Percentiles rank a stretch among this genome's conserved stretches.
Conservation (phyloP, 2,113 vertebrate genomes). For the Nibea coibor region DNA sequence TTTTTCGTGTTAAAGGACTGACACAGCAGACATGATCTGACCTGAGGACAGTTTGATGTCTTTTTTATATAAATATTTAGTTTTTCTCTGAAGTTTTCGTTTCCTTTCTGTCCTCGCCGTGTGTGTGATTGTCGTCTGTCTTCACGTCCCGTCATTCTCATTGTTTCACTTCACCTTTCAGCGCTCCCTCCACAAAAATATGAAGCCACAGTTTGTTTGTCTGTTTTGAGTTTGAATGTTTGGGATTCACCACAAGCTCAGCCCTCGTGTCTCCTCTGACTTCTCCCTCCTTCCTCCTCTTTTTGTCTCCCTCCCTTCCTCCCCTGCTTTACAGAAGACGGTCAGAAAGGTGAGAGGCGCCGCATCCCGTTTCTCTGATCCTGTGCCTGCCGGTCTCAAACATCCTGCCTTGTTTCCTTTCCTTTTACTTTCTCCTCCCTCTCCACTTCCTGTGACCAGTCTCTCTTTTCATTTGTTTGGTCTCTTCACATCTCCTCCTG, state of each 20-base stretch:
- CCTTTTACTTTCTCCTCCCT: background rate
- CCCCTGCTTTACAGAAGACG: constrained; percentile 88
- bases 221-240: background rate
- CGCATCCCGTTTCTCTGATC: constrained; percentile 16
- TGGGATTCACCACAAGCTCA: background rate
- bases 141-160: background rate
- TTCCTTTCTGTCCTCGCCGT: background rate
- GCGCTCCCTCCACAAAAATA: background rate
- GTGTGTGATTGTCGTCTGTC: background rate
- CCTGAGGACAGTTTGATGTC: too few species aligned
- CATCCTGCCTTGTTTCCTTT: constrained; percentile 12
- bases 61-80: background rate
- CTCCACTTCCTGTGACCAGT: background rate
- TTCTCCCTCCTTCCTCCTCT: constrained; percentile 32
- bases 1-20: background rate
- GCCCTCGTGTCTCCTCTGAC: constrained; percentile 38
- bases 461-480: background rate
- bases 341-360: constrained; percentile 91
- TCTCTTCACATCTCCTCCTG: background rate
- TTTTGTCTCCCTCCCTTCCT: constrained; percentile 32
- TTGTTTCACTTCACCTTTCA: background rate
- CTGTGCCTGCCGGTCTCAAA: background rate
- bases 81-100: background rate
- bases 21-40: background rate
- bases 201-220: background rate